Percentiles rank a stretch among this genome's conserved stretches.
Evolutionary conservation across 2,113 vertebrate species (phyloP).

Genomic region (mouse (Mus musculus)): DNA sequence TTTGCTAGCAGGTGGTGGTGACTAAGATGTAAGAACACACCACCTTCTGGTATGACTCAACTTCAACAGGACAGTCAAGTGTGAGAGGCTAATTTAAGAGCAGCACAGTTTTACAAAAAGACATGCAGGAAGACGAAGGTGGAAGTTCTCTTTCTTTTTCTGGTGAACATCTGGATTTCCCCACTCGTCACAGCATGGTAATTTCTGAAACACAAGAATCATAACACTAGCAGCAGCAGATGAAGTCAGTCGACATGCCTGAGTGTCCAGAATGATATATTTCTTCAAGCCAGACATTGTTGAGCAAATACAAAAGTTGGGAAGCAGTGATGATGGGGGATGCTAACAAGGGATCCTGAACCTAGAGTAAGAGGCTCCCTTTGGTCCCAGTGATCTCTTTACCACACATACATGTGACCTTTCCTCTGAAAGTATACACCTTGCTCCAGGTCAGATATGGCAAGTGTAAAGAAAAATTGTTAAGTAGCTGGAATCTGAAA

Average conservation of each 20-base stretch:
- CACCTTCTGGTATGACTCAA: neutral
- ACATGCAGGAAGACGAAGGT: neutral
- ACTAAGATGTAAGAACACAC: neutral
- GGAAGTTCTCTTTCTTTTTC: conserved; percentile 1
- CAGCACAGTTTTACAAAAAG: neutral
- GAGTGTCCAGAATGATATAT: too few relatives aligned
- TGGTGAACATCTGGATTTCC: neutral
- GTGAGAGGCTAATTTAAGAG: neutral
- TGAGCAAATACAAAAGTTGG: neutral
- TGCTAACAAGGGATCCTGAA: neutral
- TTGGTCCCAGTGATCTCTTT: neutral
- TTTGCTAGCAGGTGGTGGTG: neutral
- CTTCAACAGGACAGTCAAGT: neutral
- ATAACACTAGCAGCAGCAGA: neutral
- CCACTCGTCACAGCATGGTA: neutral
- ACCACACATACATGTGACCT: neutral
- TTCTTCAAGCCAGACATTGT: neutral
- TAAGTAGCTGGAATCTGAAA: neutral
- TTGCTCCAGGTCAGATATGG: neutral
- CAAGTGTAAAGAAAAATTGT: neutral
- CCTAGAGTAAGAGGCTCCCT: neutral
- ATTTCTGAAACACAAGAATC: neutral
- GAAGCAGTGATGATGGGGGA: rapidly evolving
- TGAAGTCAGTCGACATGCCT: neutral
- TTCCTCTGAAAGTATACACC: neutral